Percentiles rank a stretch among this genome's conserved stretches.
Conservation (phyloP, 1,140 invertebrate genomes). For the Dendrolimus kikuchii region DNA sequence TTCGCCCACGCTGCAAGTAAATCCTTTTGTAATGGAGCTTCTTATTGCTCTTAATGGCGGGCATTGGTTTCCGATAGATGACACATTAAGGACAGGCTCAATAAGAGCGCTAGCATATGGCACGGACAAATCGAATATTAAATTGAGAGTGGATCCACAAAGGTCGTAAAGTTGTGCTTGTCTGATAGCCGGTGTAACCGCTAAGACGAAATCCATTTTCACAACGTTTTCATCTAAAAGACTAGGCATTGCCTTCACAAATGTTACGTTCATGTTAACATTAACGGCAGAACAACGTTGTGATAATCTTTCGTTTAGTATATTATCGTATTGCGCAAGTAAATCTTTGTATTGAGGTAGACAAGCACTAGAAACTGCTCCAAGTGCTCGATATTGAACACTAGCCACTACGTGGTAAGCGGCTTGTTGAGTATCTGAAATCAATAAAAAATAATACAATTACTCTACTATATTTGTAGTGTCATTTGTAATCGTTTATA, state of each 20-base stretch:
- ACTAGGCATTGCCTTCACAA: slow-evolving; percentile 84
- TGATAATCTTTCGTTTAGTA: slow-evolving; percentile 87
- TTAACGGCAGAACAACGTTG: slow-evolving; percentile 95
- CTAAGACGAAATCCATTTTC: slow-evolving; percentile 89
- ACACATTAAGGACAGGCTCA: slow-evolving; percentile 90
- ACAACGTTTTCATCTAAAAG: slow-evolving; percentile 89
- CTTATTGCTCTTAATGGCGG: slow-evolving; percentile 89
- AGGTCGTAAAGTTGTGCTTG: slow-evolving; percentile 94
- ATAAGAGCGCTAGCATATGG: slow-evolving; percentile 94
- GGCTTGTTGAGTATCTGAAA: slow-evolving; percentile 90
- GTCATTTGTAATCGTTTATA: not conserved
- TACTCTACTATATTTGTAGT: not conserved
- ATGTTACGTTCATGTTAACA: slow-evolving; percentile 95
- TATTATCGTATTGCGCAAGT: slow-evolving; percentile 85
- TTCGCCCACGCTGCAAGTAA: slow-evolving; percentile 94
- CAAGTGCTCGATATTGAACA: slow-evolving; percentile 92
- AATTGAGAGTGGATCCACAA: slow-evolving; percentile 92
- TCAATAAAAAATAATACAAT: slow-evolving; percentile 17
- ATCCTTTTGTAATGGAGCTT: slow-evolving; percentile 90
- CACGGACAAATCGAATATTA: slow-evolving; percentile 95
- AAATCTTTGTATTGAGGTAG: slow-evolving; percentile 89
- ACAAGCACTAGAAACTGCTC: slow-evolving; percentile 87
- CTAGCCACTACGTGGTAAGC: slow-evolving; percentile 92
- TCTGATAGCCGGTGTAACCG: slow-evolving; percentile 88
- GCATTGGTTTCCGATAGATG: slow-evolving; percentile 91